Evolutionary conservation across 1,140 invertebrate species (phyloP), one percentile per base, ranked within the genome.

Genomic region (Leptinotarsa lineolata): DNA sequence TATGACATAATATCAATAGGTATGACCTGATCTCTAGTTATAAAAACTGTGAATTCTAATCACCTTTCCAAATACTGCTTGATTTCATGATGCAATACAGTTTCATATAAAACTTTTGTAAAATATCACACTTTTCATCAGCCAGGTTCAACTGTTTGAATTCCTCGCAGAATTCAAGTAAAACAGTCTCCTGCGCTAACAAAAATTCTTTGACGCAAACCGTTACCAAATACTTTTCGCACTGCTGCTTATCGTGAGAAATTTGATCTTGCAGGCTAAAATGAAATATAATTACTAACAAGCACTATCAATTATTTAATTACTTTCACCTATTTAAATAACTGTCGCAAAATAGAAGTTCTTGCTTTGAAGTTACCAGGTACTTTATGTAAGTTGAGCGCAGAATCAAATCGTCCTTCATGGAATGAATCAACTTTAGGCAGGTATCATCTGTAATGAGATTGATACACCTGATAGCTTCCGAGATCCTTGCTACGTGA

Each of bases 311-410:
- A 54, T 18, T 15, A 54, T 8, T 39, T 39, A 6, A 39, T 8
- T 39, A 39, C 8, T 39, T 79, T 84, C 86, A 88, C 86, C 92
- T 89, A 72, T 95, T 90, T 48, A 96, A 85, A 81, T 94, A 93
- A 69, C 93, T 90, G 61, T 93, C 85, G 2, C 93, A 93, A n/a
- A 92, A 89, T 2, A 97, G 85, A 16, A 97, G 85, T 44, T 93
- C 91, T 80, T 97, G 93, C 61, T 93, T 89, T 82, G 93, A 95
- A 74, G 92, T 86, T 64, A 95, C 91, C 73, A 97, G 87, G 86
- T 97, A 97, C 5, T 93, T 90, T 60, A 95, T 90, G 81, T 97
- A 97, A 45, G 92, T 90, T 20, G 92, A 89, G 69, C 96, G 86
- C 71, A 90, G 88, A 70, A 91, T 86, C 81, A 95, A 93, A 81